Evolutionary conservation across 2,113 vertebrate species (phyloP).

Genomic region (Gulo gulo): DNA sequence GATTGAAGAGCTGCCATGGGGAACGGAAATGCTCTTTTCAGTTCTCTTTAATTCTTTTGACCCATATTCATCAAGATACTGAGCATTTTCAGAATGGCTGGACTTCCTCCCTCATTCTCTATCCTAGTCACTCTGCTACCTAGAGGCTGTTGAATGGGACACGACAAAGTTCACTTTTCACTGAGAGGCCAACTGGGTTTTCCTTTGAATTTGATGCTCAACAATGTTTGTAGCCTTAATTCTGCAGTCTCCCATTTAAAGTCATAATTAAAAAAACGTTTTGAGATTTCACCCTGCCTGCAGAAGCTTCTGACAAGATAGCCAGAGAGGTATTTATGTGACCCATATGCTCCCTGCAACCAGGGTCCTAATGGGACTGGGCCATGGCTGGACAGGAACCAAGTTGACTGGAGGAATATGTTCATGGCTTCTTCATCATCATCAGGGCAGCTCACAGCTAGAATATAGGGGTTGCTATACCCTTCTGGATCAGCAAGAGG

Average conservation of each 20-base stretch:
- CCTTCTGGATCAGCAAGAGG: background rate
- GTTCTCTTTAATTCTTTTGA: conserved; percentile 34
- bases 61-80: background rate
- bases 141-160: background rate
- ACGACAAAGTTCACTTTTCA: background rate
- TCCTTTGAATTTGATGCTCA: background rate
- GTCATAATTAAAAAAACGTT: background rate
- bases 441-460: background rate
- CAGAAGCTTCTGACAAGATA: conserved; percentile 46
- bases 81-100: background rate
- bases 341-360: conserved; percentile 55
- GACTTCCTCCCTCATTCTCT: background rate
- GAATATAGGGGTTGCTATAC: background rate
- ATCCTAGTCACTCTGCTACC: background rate
- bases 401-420: conserved; percentile 26
- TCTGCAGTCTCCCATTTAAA: background rate
- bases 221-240: background rate
- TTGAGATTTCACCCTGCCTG: background rate
- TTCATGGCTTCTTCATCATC: background rate
- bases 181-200: background rate
- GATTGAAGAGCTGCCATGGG: background rate
- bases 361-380: conserved; percentile 66
- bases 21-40: conserved; percentile 18
- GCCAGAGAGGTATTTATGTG: conserved; percentile 58
- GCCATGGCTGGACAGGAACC: conserved; percentile 52